Evolutionary conservation across 2,797 vertebrate species (phyloP).

Genomic region (Adelosebastes latens): DNA sequence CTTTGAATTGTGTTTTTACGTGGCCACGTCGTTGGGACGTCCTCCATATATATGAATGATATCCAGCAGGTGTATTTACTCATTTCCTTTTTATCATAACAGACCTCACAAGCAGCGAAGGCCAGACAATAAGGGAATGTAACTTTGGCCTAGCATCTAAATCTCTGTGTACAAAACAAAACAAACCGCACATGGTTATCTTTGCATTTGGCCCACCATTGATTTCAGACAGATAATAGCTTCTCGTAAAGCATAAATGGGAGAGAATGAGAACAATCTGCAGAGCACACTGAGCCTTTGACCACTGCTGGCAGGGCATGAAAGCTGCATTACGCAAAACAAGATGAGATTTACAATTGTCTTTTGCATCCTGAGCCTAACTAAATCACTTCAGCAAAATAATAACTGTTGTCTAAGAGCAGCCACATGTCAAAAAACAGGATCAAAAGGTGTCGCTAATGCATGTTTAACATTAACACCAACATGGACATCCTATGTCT

Average conservation of each 20-base stretch:
- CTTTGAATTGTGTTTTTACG: background rate
- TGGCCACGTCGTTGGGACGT: background rate
- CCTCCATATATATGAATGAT: background rate
- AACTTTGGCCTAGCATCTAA: background rate
- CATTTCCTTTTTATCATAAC: background rate
- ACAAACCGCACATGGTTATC: background rate
- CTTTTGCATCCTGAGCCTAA: background rate
- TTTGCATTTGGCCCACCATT: background rate
- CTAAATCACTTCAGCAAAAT: slow-evolving; percentile 10
- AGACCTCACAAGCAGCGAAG: background rate
- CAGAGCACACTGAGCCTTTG: background rate
- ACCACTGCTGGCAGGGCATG: slow-evolving; percentile 27
- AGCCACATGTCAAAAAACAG: background rate
- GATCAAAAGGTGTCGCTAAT: background rate
- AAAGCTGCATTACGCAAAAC: slow-evolving; percentile 24
- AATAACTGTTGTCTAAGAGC: slow-evolving; percentile 1
- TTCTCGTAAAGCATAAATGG: slow-evolving; percentile 17
- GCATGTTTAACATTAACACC: background rate
- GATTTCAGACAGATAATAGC: slow-evolving; percentile 21
- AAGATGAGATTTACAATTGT: slow-evolving; percentile 2
- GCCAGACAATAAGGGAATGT: background rate
- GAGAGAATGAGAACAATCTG: slow-evolving; percentile 31
- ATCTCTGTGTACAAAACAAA: background rate
- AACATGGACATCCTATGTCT: background rate
- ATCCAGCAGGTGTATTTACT: slow-evolving; percentile 7